Conservation (phyloP, 2,113 vertebrate species). For the Nansenia antarctica region DNA sequence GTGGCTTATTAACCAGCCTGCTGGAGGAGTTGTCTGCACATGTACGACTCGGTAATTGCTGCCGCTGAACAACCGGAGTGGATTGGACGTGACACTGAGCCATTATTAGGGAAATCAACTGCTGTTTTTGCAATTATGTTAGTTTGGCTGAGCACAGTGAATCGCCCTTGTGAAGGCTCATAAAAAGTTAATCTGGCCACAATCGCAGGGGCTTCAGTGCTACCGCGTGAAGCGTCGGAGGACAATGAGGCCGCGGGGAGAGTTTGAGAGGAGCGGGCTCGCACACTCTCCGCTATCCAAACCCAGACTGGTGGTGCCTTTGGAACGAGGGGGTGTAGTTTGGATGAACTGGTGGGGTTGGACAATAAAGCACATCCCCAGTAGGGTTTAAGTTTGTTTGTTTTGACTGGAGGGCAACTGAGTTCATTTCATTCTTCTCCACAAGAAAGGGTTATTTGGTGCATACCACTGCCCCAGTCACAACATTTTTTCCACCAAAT, state of each 20-base stretch:
- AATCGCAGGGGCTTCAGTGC: conserved; percentile 12
- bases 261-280: background rate
- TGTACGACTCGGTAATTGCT: conserved; percentile 68
- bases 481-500: no score
- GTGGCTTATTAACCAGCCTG: conserved; percentile 74
- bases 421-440: background rate
- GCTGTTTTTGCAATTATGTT: conserved; percentile 69
- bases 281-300: conserved; percentile 5
- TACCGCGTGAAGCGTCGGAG: conserved; percentile 12
- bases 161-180: conserved; percentile 35
- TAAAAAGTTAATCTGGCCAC: conserved; percentile 35
- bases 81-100: conserved; percentile 70
- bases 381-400: background rate
- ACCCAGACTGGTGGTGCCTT: conserved; percentile 1
- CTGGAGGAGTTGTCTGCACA: conserved; percentile 69
- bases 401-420: background rate
- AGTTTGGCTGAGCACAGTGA: conserved; percentile 59
- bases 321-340: background rate
- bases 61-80: conserved; percentile 63
- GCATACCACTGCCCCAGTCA: background rate
- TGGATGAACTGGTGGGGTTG: background rate
- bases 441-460: background rate
- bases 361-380: conserved; percentile 4
- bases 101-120: conserved; percentile 71
- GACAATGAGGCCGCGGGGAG: background rate